Conservation (phyloP, 37 sponge, comb jelly and placozoan species). For the Aphrocallistes beatrix region DNA sequence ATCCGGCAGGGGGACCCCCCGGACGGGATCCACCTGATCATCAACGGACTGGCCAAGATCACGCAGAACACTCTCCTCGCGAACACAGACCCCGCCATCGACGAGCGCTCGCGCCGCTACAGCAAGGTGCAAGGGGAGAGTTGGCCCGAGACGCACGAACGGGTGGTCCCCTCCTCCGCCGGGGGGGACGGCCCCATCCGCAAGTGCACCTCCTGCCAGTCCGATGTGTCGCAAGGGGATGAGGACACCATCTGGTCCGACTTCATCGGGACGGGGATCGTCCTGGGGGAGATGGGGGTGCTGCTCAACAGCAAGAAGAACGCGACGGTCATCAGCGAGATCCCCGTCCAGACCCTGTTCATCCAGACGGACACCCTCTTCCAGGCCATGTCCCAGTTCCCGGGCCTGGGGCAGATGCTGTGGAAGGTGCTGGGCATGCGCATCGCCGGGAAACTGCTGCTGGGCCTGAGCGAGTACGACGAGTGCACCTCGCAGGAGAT, state of each 20-base stretch:
- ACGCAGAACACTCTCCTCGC: not conserved
- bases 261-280: slow-evolving; percentile 45
- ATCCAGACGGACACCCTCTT: slow-evolving; percentile 31
- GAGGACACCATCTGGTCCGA: slow-evolving; percentile 26
- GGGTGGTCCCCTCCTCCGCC: not conserved
- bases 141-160: not conserved
- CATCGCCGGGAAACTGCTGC: slow-evolving; percentile 46
- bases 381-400: slow-evolving; percentile 40
- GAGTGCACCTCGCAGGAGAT: slow-evolving; percentile 21
- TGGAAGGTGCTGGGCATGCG: slow-evolving; percentile 68
- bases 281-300: slow-evolving; percentile 63
- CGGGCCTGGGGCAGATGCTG: slow-evolving; percentile 50
- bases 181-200: not conserved
- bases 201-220: slow-evolving; percentile 18
- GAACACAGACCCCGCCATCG: not conserved
- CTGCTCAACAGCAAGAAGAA: slow-evolving; percentile 24
- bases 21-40: slow-evolving; percentile 50
- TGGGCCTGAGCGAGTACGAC: slow-evolving; percentile 47
- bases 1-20: slow-evolving; percentile 29
- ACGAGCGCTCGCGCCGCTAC: not conserved
- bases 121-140: not conserved
- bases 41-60: slow-evolving; percentile 67
- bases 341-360: slow-evolving; percentile 49
- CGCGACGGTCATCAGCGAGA: slow-evolving; percentile 45
- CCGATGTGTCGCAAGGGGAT: not conserved